Evolutionary conservation across 37 sponge, comb jelly and placozoan species (phyloP).

Genomic region (Geodia barretti): DNA sequence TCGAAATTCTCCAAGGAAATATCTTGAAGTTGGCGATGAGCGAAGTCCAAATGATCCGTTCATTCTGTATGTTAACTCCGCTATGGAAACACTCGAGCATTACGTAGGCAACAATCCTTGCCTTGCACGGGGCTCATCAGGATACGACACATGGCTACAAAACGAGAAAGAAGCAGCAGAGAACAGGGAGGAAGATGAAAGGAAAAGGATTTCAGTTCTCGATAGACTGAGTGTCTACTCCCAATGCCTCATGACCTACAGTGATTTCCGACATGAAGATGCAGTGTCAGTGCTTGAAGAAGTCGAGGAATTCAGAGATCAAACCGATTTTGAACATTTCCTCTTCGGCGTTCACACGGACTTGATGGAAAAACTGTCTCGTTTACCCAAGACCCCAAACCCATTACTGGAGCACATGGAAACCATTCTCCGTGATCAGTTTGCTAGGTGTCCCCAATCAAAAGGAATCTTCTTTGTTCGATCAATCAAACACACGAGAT

Average conservation of each 20-base stretch:
- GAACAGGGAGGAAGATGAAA: neutral
- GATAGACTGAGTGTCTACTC: constrained; percentile 23
- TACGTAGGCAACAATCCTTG: neutral
- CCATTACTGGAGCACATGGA: constrained; percentile 42
- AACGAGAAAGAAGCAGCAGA: constrained; percentile 18
- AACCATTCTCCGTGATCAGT: constrained; percentile 8
- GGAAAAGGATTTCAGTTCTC: constrained; percentile 21
- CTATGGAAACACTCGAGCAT: constrained; percentile 1
- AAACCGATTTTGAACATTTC: neutral
- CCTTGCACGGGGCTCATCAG: neutral
- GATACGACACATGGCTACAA: constrained; percentile 34
- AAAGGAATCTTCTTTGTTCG: constrained; percentile 60
- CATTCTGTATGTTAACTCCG: neutral
- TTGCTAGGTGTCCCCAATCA: constrained; percentile 4
- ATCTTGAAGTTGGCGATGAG: neutral
- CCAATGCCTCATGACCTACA: constrained; percentile 36
- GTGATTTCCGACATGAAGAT: constrained; percentile 44
- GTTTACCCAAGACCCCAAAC: constrained; percentile 35
- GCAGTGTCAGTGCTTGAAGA: constrained; percentile 38
- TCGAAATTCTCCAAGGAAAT: constrained; percentile 2
- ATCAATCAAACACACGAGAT: constrained; percentile 39
- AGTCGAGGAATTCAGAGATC: neutral
- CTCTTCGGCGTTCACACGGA: neutral
- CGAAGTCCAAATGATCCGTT: constrained; percentile 23
- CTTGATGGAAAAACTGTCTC: constrained; percentile 7